Evolutionary conservation across 2,797 vertebrate genomes (phyloP).

Genomic region (Syngnathus rostellatus): DNA sequence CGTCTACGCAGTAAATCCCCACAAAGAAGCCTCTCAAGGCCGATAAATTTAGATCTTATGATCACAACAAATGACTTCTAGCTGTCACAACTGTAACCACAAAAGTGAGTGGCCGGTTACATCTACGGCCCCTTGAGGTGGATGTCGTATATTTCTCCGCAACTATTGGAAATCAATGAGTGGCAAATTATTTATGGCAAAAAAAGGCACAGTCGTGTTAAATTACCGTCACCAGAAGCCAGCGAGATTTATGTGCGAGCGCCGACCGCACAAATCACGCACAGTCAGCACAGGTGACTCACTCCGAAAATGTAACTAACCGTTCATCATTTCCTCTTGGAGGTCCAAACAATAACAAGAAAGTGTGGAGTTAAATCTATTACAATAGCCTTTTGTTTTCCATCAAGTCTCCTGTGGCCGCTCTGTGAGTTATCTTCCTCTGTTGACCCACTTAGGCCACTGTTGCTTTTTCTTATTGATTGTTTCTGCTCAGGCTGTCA

Average conservation of each 20-base stretch:
- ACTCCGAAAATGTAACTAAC: slow-evolving; percentile 42
- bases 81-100: slow-evolving; percentile 74
- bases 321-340: slow-evolving; percentile 42
- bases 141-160: slow-evolving; percentile 67
- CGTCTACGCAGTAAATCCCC: slow-evolving; percentile 11
- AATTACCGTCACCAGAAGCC: slow-evolving; percentile 70
- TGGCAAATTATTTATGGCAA: slow-evolving; percentile 76
- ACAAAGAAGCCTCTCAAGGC: slow-evolving; percentile 51
- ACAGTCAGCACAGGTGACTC: slow-evolving; percentile 53
- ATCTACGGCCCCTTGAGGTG: slow-evolving; percentile 66
- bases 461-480: slow-evolving; percentile 63
- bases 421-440: slow-evolving; percentile 40
- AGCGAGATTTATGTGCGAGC: slow-evolving; percentile 71
- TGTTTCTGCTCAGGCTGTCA: slow-evolving; percentile 52
- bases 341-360: slow-evolving; percentile 33
- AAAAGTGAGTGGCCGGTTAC: slow-evolving; percentile 74
- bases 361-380: slow-evolving; percentile 39
- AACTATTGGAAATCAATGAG: slow-evolving; percentile 73
- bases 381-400: slow-evolving; percentile 45
- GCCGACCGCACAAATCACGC: slow-evolving; percentile 67
- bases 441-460: slow-evolving; percentile 51
- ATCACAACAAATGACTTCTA: slow-evolving; percentile 71
- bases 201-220: slow-evolving; percentile 71
- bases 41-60: slow-evolving; percentile 62
- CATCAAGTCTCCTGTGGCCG: slow-evolving; percentile 30